Evolutionary conservation across 2,113 vertebrate genomes (phyloP).

Genomic region (Raja brachyura): DNA sequence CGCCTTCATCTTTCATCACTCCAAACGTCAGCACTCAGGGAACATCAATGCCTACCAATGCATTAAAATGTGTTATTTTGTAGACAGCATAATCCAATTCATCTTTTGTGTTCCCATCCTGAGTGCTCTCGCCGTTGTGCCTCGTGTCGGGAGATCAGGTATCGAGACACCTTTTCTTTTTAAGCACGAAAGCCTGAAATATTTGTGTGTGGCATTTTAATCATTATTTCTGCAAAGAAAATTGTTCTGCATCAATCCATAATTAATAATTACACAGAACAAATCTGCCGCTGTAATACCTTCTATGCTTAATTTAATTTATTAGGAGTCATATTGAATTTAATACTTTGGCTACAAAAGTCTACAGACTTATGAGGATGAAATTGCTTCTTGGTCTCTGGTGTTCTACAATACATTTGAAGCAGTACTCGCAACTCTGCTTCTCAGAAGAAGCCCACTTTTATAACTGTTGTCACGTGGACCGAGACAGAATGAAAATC

Average conservation of each 20-base stretch:
- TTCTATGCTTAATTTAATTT: neutral
- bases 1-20: neutral
- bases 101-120: neutral
- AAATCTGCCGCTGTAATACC: neutral
- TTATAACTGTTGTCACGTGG: too few relatives aligned
- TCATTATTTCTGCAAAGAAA: neutral
- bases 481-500: too few relatives aligned
- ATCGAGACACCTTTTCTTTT: neutral
- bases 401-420: too few relatives aligned
- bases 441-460: too few relatives aligned
- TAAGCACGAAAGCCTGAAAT: too few relatives aligned
- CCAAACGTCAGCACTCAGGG: neutral
- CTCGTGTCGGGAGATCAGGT: neutral
- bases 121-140: neutral
- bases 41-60: neutral
- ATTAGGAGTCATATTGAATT: neutral
- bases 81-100: neutral
- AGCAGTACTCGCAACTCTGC: too few relatives aligned
- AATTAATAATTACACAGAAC: neutral
- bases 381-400: too few relatives aligned
- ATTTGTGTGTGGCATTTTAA: neutral
- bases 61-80: neutral
- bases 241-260: neutral
- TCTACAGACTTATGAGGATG: neutral
- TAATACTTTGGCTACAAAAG: neutral